Percentiles rank a stretch among this genome's conserved stretches.
phyloP scores from a whole-genome alignment of 1,140 invertebrate species.

The Amphibalanus amphitrite region DNA sequence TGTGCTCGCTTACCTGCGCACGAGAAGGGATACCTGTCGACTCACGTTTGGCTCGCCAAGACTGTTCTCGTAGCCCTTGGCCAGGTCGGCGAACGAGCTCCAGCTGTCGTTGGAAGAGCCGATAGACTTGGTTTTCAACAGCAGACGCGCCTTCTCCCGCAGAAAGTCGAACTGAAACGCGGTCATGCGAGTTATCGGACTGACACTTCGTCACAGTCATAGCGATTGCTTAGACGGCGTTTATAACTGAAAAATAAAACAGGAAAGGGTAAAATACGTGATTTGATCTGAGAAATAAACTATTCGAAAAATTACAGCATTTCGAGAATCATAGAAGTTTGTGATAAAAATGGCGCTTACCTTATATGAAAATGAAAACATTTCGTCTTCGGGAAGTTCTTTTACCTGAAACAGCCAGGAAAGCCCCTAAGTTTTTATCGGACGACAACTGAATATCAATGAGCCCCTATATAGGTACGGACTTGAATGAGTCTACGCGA shows the following conservation, averaged over 20 bases:
- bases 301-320: no score
- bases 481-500: not conserved
- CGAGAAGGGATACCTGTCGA: no score
- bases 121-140: constrained; percentile 26
- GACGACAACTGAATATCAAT: not conserved
- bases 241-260: no score
- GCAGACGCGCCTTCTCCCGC: constrained; percentile 25
- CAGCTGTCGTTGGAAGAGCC: constrained; percentile 25
- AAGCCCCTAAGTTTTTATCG: constrained; percentile 7
- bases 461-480: constrained; percentile 4
- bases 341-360: constrained; percentile 18
- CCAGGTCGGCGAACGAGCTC: constrained; percentile 27
- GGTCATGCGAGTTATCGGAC: constrained; percentile 1
- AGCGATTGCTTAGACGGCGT: no score
- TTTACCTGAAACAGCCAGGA: constrained; percentile 24
- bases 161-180: constrained; percentile 30
- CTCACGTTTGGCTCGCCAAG: constrained; percentile 21
- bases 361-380: constrained; percentile 29
- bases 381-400: constrained; percentile 26
- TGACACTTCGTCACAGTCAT: not conserved
- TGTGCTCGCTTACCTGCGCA: no score
- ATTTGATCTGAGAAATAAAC: no score
- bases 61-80: constrained; percentile 26
- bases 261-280: no score
- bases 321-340: no score